These are phyloP conservation scores for Drosophila repletoides DNA, from an alignment of 1,140 invertebrate species.

Conservation along the genomic window DNA sequence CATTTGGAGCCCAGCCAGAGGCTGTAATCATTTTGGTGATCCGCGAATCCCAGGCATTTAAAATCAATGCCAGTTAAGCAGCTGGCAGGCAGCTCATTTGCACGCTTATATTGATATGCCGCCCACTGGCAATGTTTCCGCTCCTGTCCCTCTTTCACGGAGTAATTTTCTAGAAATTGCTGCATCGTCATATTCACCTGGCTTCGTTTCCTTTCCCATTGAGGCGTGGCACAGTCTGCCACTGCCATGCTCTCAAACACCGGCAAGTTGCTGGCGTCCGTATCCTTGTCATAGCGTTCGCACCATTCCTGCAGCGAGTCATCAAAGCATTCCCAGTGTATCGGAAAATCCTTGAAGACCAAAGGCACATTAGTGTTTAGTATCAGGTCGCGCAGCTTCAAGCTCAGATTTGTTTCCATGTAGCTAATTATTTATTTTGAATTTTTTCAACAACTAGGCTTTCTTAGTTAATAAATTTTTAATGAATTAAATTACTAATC, in stretches of 20 bases:
- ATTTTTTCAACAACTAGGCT: neutral
- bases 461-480: neutral
- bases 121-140: slow-evolving; percentile 84
- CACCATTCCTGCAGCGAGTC: slow-evolving; percentile 83
- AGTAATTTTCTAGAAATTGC: slow-evolving; percentile 84
- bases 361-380: slow-evolving; percentile 65
- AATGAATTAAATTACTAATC: too few relatives aligned
- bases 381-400: slow-evolving; percentile 58
- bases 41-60: slow-evolving; percentile 87
- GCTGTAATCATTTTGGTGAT: slow-evolving; percentile 88
- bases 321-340: slow-evolving; percentile 66
- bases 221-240: slow-evolving; percentile 84
- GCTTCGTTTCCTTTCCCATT: slow-evolving; percentile 89
- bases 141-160: slow-evolving; percentile 56
- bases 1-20: slow-evolving; percentile 95
- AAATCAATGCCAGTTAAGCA: slow-evolving; percentile 66
- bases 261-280: slow-evolving; percentile 38
- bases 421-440: neutral
- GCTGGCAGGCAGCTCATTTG: slow-evolving; percentile 46
- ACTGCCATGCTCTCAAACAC: slow-evolving; percentile 82
- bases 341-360: slow-evolving; percentile 56
- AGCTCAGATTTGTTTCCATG: slow-evolving; percentile 11
- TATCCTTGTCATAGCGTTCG: slow-evolving; percentile 80
- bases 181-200: slow-evolving; percentile 84
- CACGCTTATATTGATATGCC: slow-evolving; percentile 84